Base-by-base conservation (phyloP, 1,140 invertebrate species). In the Fragariocoptes setiger region DNA sequence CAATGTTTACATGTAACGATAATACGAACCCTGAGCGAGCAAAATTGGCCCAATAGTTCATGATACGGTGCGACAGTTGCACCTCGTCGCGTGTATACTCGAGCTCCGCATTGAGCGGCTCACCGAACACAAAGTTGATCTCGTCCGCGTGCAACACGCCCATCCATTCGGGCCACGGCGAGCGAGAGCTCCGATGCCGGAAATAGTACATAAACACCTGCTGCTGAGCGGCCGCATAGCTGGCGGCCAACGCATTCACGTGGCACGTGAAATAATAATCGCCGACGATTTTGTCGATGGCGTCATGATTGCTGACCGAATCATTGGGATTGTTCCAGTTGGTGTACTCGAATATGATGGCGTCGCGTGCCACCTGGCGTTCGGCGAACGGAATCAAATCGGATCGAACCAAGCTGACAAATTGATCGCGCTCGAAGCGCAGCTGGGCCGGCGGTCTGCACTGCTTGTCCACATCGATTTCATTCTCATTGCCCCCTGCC, bases 221-320 rank as follows among this genome's bases (percentile, higher is more conserved):
- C 55, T 79, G 76, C 3, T 77, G 75, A 16, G 71, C 72, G 47
- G 76, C 70, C 2, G 83, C 74, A 53, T 90, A 88, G 17, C 71
- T 63, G 49, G 75, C 68, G 1, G 82, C 78, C 45, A 70, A 61
- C 52, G 90, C 76, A 56, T 88, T 85, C 21, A 88, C 76, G 51
- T 76, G 73, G 61, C 88, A 95, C 0, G 82, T 80, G 56, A 94
- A 94, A 49, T 88, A 77, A 53, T 78, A 83, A 58, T 95, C 88
- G 2, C 85, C 85, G n/a, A 92, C 77, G 59, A 90, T 79, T 54
- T 80, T 80, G 52, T 86, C 82, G 19, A 88, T 60, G 12, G 73
- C 70, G 52, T 82, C 69, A 36, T 76, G 63, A 56, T 86, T 83
- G 42, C 67, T 68, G 17, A 72, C 64, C 0, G 73, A 69, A 60